These are phyloP conservation scores for Nothobranchius furzeri DNA, from an alignment of 2,113 vertebrate genomes.

Conservation along the genomic window DNA sequence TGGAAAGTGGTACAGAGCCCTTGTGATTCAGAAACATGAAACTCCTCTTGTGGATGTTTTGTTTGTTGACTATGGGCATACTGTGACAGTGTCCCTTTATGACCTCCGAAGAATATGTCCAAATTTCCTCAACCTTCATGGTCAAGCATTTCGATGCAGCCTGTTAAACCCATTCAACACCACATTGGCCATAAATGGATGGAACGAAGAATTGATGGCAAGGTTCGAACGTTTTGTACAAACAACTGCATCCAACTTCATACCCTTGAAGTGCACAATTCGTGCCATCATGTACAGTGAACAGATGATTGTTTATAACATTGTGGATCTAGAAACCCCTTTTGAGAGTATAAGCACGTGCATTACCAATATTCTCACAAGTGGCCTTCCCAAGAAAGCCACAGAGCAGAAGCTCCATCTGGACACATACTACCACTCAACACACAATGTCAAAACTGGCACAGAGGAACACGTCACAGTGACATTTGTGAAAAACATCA, in stretches of 20 bases:
- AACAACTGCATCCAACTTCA: slow-evolving; percentile 54
- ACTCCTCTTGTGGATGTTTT: slow-evolving; percentile 79
- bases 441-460: slow-evolving; percentile 86
- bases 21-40: slow-evolving; percentile 76
- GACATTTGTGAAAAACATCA: slow-evolving; percentile 80
- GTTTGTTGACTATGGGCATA: slow-evolving; percentile 91
- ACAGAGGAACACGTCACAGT: slow-evolving; percentile 85
- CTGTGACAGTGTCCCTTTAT: slow-evolving; percentile 71
- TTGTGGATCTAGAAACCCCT: slow-evolving; percentile 91
- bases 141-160: slow-evolving; percentile 92
- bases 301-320: slow-evolving; percentile 80
- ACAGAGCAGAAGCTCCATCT: slow-evolving; percentile 77
- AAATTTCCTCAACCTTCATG: slow-evolving; percentile 80
- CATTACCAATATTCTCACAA: slow-evolving; percentile 76
- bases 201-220: slow-evolving; percentile 78
- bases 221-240: slow-evolving; percentile 85
- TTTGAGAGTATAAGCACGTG: slow-evolving; percentile 86
- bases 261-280: slow-evolving; percentile 86
- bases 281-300: slow-evolving; percentile 86
- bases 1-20: slow-evolving; percentile 88
- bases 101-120: slow-evolving; percentile 80
- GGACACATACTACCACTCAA: slow-evolving; percentile 88
- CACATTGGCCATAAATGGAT: slow-evolving; percentile 74
- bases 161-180: slow-evolving; percentile 87
- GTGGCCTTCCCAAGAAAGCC: slow-evolving; percentile 62